Evolutionary conservation across 2,888 invertebrate genomes (phyloP).

Genomic region (Philopedon plagiatum): DNA sequence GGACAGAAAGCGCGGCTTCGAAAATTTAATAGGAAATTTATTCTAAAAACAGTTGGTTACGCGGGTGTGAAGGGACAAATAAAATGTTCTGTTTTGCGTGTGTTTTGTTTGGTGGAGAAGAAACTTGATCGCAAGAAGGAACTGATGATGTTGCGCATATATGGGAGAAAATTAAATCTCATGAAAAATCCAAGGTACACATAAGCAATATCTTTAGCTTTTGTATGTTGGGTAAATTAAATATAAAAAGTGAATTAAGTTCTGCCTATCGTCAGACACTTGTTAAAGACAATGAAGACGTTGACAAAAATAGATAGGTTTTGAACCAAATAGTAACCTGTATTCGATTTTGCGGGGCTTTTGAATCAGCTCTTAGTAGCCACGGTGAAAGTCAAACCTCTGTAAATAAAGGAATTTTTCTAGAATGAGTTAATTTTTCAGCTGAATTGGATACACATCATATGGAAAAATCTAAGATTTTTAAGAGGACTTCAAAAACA

Average conservation of each 20-base stretch:
- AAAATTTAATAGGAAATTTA: neutral
- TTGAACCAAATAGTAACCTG: too few species aligned
- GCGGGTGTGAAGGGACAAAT: slow-evolving; percentile 14
- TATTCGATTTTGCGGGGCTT: too few species aligned
- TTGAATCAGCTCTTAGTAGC: too few species aligned
- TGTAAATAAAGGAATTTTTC: too few species aligned
- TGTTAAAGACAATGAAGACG: slow-evolving; percentile 32
- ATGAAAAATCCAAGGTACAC: slow-evolving; percentile 2
- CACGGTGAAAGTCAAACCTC: too few species aligned
- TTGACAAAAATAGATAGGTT: slow-evolving; percentile 38
- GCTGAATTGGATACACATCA: too few species aligned
- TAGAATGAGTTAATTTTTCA: too few species aligned
- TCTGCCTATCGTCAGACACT: slow-evolving; percentile 23
- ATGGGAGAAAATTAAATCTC: slow-evolving; percentile 11
- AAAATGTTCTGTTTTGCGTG: slow-evolving; percentile 20
- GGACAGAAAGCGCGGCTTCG: neutral
- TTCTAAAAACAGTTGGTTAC: slow-evolving; percentile 13
- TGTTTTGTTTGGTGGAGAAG: slow-evolving; percentile 13
- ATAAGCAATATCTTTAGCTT: slow-evolving; percentile 11
- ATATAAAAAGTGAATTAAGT: slow-evolving; percentile 16
- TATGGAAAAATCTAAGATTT: too few species aligned
- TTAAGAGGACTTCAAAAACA: too few species aligned
- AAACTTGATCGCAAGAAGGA: neutral
- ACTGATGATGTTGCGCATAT: slow-evolving; percentile 12
- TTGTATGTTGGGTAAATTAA: slow-evolving; percentile 15